Base-by-base conservation (phyloP, 2,113 vertebrate genomes). In the Zingel zingel region DNA sequence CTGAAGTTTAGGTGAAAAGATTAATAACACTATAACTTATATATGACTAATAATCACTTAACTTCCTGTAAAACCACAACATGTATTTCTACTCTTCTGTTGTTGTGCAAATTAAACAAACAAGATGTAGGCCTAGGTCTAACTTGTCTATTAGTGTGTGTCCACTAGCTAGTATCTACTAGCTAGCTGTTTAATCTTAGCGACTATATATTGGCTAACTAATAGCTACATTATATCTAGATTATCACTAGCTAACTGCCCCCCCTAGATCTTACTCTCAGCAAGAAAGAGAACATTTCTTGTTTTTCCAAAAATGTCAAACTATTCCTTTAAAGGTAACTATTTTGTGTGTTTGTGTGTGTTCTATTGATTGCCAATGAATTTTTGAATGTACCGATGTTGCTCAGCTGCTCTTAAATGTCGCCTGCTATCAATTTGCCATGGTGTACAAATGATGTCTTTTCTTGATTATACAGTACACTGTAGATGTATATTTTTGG, bases 321-420 rank as follows among this genome's bases (percentile, higher is more conserved):
- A 62, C 48, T 74, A 21, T 74, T 78, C 23, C 57, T 86, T 73
- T 19, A 59, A 68, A 25, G 78, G 62, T 79, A 70, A 74, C 23
- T 77, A 43, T 68, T 79, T 21, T 74, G 19, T 65, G 16, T 74
- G 84, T 75, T 74, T 83, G 30, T 68, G 76, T 86, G 57, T 33
- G 30, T 33, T 86, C 36, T 83, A 78, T 63, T 82, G 81, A 89
- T 87, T 85, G 79, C 76, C 81, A 86, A 89, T 90, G 56, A 78
- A 89, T 83, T 85, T 87, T 78, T 94, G 94, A 95, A 95, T 95
- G 94, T 95, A 94, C 79, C 8, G 71, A 91, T 86, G 90, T 93
- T 84, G 83, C 90, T 92, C 81, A 84, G 89, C 92, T 94, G 90
- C 92, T 94, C 88, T 89, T 92, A 84, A 88, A 61, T 94, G 85